Evolutionary conservation across 2,888 invertebrate genomes (phyloP).

Genomic region (Ditula angustiorana): DNA sequence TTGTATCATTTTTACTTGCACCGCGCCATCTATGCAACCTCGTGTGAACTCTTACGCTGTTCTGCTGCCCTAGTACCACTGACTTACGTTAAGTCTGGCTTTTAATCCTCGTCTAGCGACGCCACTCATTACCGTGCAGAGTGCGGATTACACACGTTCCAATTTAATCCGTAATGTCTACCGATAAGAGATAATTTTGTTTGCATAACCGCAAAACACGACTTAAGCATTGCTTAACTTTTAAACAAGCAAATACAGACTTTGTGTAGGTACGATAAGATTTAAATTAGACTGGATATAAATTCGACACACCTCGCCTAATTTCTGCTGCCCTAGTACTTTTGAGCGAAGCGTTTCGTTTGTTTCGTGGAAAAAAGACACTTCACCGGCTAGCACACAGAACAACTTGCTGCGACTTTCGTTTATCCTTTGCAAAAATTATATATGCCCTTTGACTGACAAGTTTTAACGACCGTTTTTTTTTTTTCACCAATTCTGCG

Average conservation of each 20-base stretch:
- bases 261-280: not conserved
- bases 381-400: conserved; percentile 11
- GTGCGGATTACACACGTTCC: conserved; percentile 3
- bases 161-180: conserved; percentile 15
- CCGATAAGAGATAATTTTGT: conserved; percentile 24
- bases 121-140: conserved; percentile 7
- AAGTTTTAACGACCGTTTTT: too few species aligned
- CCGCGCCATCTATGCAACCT: conserved; percentile 26
- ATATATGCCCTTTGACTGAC: too few species aligned
- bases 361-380: conserved; percentile 37
- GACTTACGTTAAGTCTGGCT: conserved; percentile 50
- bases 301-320: conserved; percentile 29
- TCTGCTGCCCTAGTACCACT: conserved; percentile 47
- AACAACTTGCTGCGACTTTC: too few species aligned
- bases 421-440: too few species aligned
- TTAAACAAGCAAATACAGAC: not conserved
- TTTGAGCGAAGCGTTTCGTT: conserved; percentile 45
- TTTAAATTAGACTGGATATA: conserved; percentile 4
- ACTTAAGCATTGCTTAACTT: conserved; percentile 14
- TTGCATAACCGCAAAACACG: conserved; percentile 12
- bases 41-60: conserved; percentile 21
- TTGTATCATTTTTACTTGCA: not conserved
- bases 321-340: conserved; percentile 46
- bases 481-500: too few species aligned
- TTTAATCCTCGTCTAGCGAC: conserved; percentile 43